phyloP scores from a whole-genome alignment of 2,888 invertebrate species.

The Tipula unca region DNA sequence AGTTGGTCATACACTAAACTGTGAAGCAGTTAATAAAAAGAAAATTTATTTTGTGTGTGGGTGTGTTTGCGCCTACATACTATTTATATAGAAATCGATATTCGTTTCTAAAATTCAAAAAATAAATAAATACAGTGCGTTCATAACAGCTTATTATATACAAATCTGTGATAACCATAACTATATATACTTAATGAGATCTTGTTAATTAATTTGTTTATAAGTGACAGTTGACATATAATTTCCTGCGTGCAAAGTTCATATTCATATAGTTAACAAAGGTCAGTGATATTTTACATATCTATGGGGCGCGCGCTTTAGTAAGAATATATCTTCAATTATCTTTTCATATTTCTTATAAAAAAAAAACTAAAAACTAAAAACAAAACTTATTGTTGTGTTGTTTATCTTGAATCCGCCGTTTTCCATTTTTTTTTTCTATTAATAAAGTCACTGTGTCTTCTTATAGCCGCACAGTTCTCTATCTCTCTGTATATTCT shows the following conservation, averaged over 20 bases:
- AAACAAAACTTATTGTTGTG: background rate
- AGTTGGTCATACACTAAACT: background rate
- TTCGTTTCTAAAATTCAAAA: no score
- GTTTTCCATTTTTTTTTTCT: background rate
- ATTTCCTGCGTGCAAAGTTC: background rate
- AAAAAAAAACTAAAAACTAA: background rate
- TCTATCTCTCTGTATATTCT: background rate
- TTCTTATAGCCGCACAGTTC: background rate
- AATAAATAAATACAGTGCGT: background rate
- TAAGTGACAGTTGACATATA: background rate
- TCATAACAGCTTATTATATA: background rate
- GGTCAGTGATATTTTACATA: constrained; percentile 9
- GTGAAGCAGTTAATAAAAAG: background rate
- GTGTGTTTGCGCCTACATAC: no score
- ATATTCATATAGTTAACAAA: background rate
- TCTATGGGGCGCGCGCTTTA: background rate
- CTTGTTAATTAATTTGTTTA: background rate
- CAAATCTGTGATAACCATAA: background rate
- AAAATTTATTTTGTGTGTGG: background rate
- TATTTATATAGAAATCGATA: no score
- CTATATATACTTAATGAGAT: background rate
- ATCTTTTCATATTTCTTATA: background rate
- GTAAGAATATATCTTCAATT: background rate
- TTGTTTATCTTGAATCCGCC: background rate
- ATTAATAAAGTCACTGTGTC: background rate